These are phyloP conservation scores for Eriocheir sinensis DNA, from an alignment of 1,140 invertebrate species.

Conservation along the genomic window DNA sequence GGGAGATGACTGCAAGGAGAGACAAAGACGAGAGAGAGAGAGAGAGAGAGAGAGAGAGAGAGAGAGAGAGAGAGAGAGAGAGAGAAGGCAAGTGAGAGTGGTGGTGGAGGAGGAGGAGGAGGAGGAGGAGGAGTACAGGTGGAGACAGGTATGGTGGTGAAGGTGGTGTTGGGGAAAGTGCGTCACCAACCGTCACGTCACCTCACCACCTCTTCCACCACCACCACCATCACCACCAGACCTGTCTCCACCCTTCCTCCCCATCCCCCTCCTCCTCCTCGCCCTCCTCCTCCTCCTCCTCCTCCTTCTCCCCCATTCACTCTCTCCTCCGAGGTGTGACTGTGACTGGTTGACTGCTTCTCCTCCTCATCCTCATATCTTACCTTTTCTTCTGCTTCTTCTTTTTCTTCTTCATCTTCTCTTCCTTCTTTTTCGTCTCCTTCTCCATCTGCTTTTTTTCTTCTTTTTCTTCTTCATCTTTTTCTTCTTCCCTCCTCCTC, in stretches of 20 bases:
- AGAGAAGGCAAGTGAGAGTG: constrained; percentile 21
- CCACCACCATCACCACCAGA: background rate
- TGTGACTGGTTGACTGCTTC: background rate
- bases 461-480: no score
- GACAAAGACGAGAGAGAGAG: background rate
- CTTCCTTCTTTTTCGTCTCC: no score
- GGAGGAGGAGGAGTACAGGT: background rate
- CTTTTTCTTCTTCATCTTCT: no score
- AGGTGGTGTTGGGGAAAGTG: background rate
- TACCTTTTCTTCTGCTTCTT: no score
- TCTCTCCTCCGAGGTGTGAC: background rate
- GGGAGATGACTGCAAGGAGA: background rate
- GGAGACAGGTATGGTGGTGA: no score
- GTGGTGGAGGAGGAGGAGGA: background rate
- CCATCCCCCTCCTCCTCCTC: background rate
- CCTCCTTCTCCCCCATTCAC: background rate
- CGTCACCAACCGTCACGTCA: background rate
- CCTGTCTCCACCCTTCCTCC: background rate
- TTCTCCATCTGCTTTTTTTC: no score
- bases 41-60: background rate
- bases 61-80: background rate
- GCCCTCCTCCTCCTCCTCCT: no score
- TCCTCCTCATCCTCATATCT: no score
- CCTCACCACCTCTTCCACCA: background rate
- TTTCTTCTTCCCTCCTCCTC: no score